Evolutionary conservation across 2,888 invertebrate genomes (phyloP), one percentile per base, ranked within the genome.

Genomic region (Nectonema munidae): DNA sequence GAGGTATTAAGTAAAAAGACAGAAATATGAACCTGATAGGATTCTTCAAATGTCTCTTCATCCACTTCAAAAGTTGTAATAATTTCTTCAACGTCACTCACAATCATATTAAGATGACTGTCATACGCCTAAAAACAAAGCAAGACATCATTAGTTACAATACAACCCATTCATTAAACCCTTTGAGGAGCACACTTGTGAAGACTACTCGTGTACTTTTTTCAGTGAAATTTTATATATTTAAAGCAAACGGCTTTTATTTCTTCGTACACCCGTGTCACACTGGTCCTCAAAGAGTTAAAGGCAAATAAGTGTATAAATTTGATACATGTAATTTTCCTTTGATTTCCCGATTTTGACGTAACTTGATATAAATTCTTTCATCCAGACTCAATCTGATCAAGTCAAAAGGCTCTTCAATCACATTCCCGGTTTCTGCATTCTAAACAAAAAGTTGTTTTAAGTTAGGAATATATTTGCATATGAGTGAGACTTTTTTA

Each of bases 21-120:
- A 9, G 11, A 6, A 16, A 14, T n/a, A 16, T 18, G 11, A 45
- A 56, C 57, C 53, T 81, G 71, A 54, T 89, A 89, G 2, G 95
- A 79, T 63, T 95, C 89, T 61, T 99, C 95, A 52, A 81, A 95
- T 0, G 89, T 81, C 61, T 83, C 81, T 54, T 83, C 81, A 54
- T 83, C 81, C 47, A 81, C 77, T 63, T 81, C 79, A 20, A 86
- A 73, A 5, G 81, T 77, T 13, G 86, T 99, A 13, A 95, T 77
- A 1, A 57, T 61, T 41, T 52, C 52, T 37, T 53, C 52, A 15
- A 49, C 83, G 58, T 89, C 86, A 21, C 83, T 79, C 29, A 99
- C 61, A 1, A 99, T 77, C 81, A 99, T 89, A 53, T 95, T 95
- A 49, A 99, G 65, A 62, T 99, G 95, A 54, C 95, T 95, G 59